Conservation (phyloP, 2,113 vertebrate genomes). For the Nothobranchius kuhntae region DNA sequence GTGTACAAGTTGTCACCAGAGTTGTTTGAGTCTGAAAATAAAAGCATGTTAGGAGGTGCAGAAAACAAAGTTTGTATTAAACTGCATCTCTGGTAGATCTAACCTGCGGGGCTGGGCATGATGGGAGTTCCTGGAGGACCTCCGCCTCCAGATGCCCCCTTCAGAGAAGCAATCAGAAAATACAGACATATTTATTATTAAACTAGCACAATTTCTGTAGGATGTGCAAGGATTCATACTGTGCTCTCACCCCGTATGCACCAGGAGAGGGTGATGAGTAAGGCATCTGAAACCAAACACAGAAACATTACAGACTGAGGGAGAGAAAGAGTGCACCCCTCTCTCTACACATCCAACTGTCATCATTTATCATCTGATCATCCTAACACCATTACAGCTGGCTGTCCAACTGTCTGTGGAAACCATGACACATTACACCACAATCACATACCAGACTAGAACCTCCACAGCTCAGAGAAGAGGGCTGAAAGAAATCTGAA, state of each 20-base stretch:
- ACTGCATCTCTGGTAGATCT: not conserved
- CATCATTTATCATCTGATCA: constrained; percentile 60
- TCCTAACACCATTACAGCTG: constrained; percentile 61
- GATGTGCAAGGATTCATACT: not conserved
- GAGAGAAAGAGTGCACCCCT: constrained; percentile 21
- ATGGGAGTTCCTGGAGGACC: constrained; percentile 98
- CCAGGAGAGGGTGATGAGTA: constrained; percentile 98
- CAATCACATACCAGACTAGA: constrained; percentile 65
- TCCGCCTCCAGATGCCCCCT: constrained; percentile 96
- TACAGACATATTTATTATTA: constrained; percentile 3
- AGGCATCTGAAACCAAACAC: constrained; percentile 87
- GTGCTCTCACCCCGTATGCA: constrained; percentile 92
- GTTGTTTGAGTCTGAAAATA: constrained; percentile 94
- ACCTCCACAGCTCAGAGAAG: constrained; percentile 19
- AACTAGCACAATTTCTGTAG: not conserved
- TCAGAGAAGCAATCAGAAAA: constrained; percentile 35
- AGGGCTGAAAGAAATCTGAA: constrained; percentile 56
- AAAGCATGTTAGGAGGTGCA: not conserved
- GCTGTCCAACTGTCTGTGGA: constrained; percentile 55
- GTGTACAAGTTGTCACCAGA: constrained; percentile 99
- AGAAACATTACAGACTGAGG: constrained; percentile 55
- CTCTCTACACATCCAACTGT: constrained; percentile 51
- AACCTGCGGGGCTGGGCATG: constrained; percentile 99
- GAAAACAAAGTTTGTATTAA: not conserved
- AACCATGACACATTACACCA: constrained; percentile 68